Conservation (phyloP, 2,113 vertebrate species). For the Bubalus kerabau region DNA sequence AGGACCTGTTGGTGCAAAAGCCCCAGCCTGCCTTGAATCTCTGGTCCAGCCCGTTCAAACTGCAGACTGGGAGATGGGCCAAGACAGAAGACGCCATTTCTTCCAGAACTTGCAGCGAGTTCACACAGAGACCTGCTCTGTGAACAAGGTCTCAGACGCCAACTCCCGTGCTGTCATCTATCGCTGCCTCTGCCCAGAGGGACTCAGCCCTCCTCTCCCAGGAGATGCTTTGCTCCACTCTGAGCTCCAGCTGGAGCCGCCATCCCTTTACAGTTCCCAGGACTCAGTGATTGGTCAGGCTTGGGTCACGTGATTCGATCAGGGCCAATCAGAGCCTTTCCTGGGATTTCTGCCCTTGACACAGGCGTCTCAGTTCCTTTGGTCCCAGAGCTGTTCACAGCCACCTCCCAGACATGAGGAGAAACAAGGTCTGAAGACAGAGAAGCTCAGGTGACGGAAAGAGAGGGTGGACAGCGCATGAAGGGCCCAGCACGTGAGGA, state of each 20-base stretch:
- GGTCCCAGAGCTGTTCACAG: constrained; percentile 34
- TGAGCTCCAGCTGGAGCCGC: not conserved
- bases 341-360: not conserved
- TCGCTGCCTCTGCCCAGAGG: not conserved
- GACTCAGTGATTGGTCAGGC: not conserved
- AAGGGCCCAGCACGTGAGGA: not conserved
- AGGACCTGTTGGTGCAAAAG: fast-evolving
- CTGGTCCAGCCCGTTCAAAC: not conserved
- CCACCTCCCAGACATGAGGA: not conserved
- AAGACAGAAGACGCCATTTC: not conserved
- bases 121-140: not conserved
- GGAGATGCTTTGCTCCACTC: not conserved
- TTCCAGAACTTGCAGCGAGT: fast-evolving
- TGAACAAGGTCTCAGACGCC: fast-evolving
- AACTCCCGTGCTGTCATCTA: not conserved
- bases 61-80: not conserved
- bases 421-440: no score
- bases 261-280: not conserved
- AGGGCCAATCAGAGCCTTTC: not conserved
- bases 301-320: not conserved
- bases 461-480: fast-evolving
- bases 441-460: not conserved
- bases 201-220: not conserved
- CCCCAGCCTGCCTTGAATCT: not conserved
- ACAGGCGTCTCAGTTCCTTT: constrained; percentile 58